A percentile compares a stretch with the other conserved stretches of the same genome.
phyloP scores from a whole-genome alignment of 2,113 vertebrate genomes.

The Pterocles orientalis region DNA sequence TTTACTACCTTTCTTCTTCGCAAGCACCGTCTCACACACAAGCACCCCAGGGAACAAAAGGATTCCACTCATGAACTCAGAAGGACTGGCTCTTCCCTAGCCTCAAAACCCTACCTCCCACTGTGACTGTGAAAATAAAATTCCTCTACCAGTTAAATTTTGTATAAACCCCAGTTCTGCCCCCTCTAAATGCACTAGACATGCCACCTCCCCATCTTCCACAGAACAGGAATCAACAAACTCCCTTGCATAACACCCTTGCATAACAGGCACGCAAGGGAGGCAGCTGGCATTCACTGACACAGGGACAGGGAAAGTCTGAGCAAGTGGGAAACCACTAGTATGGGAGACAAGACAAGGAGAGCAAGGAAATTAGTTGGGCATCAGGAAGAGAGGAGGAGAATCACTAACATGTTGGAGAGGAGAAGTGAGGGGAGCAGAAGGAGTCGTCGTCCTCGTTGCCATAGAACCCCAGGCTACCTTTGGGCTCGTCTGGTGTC shows the following conservation, averaged over 20 bases:
- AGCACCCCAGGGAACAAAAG: background rate
- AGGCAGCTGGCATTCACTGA: background rate
- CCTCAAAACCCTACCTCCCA: background rate
- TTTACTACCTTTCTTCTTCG: background rate
- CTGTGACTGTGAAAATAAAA: background rate
- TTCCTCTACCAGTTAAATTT: background rate
- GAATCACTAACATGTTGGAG: constrained; percentile 97
- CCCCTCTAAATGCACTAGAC: background rate
- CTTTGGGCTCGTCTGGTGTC: constrained; percentile 99
- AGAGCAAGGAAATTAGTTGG: constrained; percentile 64
- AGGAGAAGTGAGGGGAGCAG: constrained; percentile 99
- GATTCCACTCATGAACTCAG: background rate
- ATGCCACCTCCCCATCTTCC: background rate
- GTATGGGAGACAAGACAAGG: constrained; percentile 45
- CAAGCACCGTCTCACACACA: background rate
- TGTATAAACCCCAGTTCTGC: background rate
- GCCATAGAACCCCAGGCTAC: constrained; percentile 99
- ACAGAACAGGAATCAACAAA: background rate
- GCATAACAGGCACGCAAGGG: constrained; percentile 17
- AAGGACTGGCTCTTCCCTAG: background rate
- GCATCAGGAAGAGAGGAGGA: constrained; percentile 80
- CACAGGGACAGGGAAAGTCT: constrained; percentile 45
- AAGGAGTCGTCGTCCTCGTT: constrained; percentile 99
- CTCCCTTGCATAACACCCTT: background rate
- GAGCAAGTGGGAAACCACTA: constrained; percentile 36